A percentile compares a stretch with the other conserved stretches of the same genome.
These are phyloP conservation scores for Microctonus brassicae DNA, from an alignment of 2,888 invertebrate genomes.

Conservation along the genomic window DNA sequence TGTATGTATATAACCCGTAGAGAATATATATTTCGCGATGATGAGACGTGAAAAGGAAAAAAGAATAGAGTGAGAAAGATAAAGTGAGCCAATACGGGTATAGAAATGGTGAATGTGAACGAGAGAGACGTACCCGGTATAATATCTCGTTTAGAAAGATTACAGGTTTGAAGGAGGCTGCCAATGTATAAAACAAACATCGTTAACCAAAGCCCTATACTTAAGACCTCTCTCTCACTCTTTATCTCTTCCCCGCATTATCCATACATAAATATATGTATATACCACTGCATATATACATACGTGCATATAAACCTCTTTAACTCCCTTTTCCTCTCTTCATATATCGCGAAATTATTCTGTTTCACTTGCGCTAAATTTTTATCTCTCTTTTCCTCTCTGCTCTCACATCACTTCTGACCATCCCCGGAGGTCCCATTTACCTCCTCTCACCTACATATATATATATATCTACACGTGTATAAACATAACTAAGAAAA, in stretches of 20 bases:
- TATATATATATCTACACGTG: too few relatives aligned
- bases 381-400: background rate
- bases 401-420: conserved; percentile 32
- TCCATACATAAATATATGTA: conserved; percentile 43
- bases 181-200: conserved; percentile 71
- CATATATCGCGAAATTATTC: conserved; percentile 33
- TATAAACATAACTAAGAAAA: too few relatives aligned
- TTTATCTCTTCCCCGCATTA: conserved; percentile 44
- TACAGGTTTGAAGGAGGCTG: conserved; percentile 69
- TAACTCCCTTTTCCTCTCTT: conserved; percentile 15
- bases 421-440: conserved; percentile 50
- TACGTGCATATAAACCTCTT: conserved; percentile 40
- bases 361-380: conserved; percentile 17
- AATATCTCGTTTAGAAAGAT: conserved; percentile 71
- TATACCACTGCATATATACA: background rate
- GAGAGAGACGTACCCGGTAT: conserved; percentile 47
- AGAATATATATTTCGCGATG: conserved; percentile 19
- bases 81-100: conserved; percentile 7
- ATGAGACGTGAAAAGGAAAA: conserved; percentile 4
- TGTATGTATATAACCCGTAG: background rate
- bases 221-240: conserved; percentile 57
- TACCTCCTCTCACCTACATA: conserved; percentile 38
- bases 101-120: conserved; percentile 24
- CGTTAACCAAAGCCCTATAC: conserved; percentile 69
- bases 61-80: conserved; percentile 23